Percentiles rank a stretch among this genome's conserved stretches.
phyloP scores from a whole-genome alignment of 2,113 vertebrate genomes.

The Notiomystis cincta region DNA sequence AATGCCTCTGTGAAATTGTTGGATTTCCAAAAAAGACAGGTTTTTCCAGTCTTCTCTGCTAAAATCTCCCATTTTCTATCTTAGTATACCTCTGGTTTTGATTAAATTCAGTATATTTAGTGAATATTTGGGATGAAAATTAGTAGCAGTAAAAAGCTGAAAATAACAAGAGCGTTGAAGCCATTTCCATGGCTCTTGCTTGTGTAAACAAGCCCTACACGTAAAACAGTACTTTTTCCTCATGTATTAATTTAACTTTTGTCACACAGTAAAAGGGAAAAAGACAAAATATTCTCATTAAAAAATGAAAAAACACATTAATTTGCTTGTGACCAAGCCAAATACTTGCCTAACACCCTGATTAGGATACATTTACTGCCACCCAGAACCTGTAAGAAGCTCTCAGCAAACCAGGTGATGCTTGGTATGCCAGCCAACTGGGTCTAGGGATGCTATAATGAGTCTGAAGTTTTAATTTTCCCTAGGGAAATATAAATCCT shows the following conservation, averaged over 20 bases:
- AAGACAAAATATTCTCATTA: neutral
- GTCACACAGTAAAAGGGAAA: neutral
- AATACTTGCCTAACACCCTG: neutral
- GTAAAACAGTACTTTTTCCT: neutral
- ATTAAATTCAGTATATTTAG: neutral
- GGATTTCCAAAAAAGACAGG: accelerated
- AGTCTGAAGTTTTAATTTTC: slow-evolving; percentile 10
- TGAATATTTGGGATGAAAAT: neutral
- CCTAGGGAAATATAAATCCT: slow-evolving; percentile 14
- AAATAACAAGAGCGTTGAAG: neutral
- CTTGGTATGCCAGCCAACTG: neutral
- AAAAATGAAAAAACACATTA: neutral
- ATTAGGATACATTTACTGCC: neutral
- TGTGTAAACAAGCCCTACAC: neutral
- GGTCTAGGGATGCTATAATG: neutral
- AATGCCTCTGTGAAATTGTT: neutral
- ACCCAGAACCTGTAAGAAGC: neutral
- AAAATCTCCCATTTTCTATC: neutral
- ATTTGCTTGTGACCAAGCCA: neutral
- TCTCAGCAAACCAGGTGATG: neutral
- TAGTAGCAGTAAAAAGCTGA: neutral
- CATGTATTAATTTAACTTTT: neutral
- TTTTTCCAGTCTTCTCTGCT: neutral
- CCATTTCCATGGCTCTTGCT: neutral
- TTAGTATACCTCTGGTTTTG: neutral